Conservation (phyloP, 1,140 invertebrate genomes). For the Dendroctonus valens region DNA sequence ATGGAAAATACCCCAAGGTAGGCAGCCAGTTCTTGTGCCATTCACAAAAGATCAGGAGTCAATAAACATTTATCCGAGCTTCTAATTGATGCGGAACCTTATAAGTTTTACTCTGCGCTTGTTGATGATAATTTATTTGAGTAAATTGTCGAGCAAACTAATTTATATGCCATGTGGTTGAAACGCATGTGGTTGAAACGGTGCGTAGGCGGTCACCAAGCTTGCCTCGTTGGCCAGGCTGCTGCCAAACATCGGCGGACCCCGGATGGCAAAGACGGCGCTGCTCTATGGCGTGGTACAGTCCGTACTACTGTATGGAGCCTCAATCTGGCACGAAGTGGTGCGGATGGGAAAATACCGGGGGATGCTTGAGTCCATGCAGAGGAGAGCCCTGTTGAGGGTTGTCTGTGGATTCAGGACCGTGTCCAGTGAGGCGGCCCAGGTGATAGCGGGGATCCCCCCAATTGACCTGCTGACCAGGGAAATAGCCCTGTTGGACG, state of each 20-base stretch:
- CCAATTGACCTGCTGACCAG: slow-evolving; percentile 19
- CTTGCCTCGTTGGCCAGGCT: background rate
- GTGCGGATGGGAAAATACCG: background rate
- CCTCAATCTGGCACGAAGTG: background rate
- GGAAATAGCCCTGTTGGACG: slow-evolving; percentile 6
- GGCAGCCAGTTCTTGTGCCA: too few relatives aligned
- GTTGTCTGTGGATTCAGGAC: slow-evolving; percentile 21
- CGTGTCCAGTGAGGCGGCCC: slow-evolving; percentile 10
- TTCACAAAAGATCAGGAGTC: too few relatives aligned
- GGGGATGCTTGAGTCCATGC: background rate
- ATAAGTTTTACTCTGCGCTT: too few relatives aligned
- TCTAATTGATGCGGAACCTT: too few relatives aligned
- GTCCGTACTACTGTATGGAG: background rate
- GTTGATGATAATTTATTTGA: background rate
- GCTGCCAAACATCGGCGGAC: background rate
- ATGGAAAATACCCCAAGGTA: too few relatives aligned
- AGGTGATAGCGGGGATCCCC: slow-evolving; percentile 17
- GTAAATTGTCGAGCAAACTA: background rate
- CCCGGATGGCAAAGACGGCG: background rate
- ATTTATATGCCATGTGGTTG: background rate
- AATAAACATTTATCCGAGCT: too few relatives aligned
- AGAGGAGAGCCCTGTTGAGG: slow-evolving; percentile 16
- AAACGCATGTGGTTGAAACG: background rate
- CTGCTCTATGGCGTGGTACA: background rate
- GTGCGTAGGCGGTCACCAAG: background rate